A percentile compares a stretch with the other conserved stretches of the same genome.
Evolutionary conservation across 1,140 invertebrate species (phyloP).

Genomic region (Metopolophium dirhodum): DNA sequence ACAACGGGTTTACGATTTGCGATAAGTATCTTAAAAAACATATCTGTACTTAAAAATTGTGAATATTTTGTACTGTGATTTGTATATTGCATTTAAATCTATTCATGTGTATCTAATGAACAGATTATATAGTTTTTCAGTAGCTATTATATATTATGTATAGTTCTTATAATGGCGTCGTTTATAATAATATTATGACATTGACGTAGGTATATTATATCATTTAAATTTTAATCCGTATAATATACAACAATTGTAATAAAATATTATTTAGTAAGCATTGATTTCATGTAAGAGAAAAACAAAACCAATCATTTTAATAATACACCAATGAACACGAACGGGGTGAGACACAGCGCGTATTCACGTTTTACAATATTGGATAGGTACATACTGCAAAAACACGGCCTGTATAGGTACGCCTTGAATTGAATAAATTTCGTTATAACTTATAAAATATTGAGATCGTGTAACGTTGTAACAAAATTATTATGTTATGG

Average conservation of each 20-base stretch:
- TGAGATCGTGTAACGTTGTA: background rate
- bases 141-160: background rate
- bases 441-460: background rate
- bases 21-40: background rate
- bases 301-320: constrained; percentile 3
- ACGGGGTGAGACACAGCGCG: too few species aligned
- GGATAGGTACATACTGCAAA: background rate
- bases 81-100: background rate
- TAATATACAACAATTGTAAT: background rate
- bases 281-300: background rate
- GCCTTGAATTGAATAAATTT: background rate
- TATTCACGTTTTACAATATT: background rate
- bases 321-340: background rate
- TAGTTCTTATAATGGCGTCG: background rate
- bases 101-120: background rate
- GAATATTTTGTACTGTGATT: background rate
- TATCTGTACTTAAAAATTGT: background rate
- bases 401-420: background rate
- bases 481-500: background rate
- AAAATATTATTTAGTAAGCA: background rate
- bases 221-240: too few species aligned
- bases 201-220: background rate
- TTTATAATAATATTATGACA: background rate
- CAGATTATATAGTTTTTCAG: background rate
- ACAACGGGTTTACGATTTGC: background rate